Evolutionary conservation across 2,888 invertebrate species (phyloP), one percentile per base, ranked within the genome.

Genomic region (Pterostichus madidus): DNA sequence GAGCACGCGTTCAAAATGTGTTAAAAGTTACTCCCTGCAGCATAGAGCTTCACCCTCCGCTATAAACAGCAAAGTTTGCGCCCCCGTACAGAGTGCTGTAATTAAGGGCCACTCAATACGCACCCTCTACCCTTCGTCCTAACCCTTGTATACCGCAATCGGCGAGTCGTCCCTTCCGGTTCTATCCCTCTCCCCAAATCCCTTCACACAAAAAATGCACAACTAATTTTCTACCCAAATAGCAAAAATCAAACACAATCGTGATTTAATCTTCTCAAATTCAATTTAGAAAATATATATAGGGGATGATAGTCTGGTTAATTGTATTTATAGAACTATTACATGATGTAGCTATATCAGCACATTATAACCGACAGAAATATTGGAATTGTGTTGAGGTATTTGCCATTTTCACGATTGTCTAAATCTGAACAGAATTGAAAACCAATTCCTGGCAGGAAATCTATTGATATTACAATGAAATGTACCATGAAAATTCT

Each of bases 81-180:
- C 86, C 86, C 87, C 84, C 85, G 81, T 71, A 39, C 83, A 84
- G 86, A 87, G 89, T 89, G 88, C 87, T 87, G 89, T 90, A 90
- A 90, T 90, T 90, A 90, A 89, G 89, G 89, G 89, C 89, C 56
- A 89, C 89, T 90, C 89, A 88, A 88, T 88, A 87, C 87, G 85
- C 87, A 85, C 85, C 85, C 85, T 84, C 84, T 84, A 84, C 83
- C 85, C 83, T 85, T 84, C 52, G 24, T 39, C 31, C 32, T 35
- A 76, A 15, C 56, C 61, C 79, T 49, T 31, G 46, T 61, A 53
- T 15, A 80, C 76, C 77, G 31, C 64, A 61, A 64, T 82, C 80
- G 24, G 39, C 44, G 39, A 39, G 7, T 5, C 39, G 2, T 39
- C 52, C 44, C 59, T 44, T 44, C 64, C 64, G 59, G 59, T 6